These are phyloP conservation scores for Eudorcas thomsonii DNA, from an alignment of 2,113 vertebrate species.

Conservation along the genomic window DNA sequence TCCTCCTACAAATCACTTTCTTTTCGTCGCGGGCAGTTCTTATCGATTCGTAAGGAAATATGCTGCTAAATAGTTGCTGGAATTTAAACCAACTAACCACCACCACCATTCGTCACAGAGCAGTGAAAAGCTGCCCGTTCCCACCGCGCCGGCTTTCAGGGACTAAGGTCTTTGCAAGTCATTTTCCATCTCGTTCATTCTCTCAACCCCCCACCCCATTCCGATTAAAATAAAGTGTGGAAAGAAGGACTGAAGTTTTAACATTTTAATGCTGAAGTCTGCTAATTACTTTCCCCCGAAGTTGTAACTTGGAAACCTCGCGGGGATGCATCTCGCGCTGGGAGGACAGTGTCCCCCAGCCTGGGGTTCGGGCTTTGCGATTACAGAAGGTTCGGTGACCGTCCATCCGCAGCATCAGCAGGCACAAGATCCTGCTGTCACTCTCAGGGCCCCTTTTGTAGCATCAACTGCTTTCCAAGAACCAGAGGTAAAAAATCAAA, in stretches of 20 bases:
- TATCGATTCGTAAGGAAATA: conserved; percentile 31
- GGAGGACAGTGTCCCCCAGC: conserved; percentile 66
- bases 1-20: not conserved
- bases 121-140: not conserved
- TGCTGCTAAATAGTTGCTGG: conserved; percentile 50
- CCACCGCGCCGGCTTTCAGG: conserved; percentile 61
- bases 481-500: conserved; percentile 51
- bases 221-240: conserved; percentile 45
- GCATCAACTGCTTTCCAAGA: conserved; percentile 69
- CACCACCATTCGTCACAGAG: not conserved
- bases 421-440: conserved; percentile 71
- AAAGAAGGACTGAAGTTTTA: conserved; percentile 72
- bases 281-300: conserved; percentile 74
- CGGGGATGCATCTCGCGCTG: conserved; percentile 66
- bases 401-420: conserved; percentile 65
- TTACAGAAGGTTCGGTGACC: conserved; percentile 71
- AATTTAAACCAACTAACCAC: not conserved
- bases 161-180: conserved; percentile 70
- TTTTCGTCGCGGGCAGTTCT: not conserved
- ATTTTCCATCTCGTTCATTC: conserved; percentile 65
- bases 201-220: not conserved
- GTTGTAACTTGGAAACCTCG: conserved; percentile 69
- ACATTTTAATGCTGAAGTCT: conserved; percentile 73
- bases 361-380: conserved; percentile 61
- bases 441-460: conserved; percentile 75